Percentiles rank a stretch among this genome's conserved stretches.
These are phyloP conservation scores for Euwallacea similis DNA, from an alignment of 1,140 invertebrate species.

Conservation along the genomic window DNA sequence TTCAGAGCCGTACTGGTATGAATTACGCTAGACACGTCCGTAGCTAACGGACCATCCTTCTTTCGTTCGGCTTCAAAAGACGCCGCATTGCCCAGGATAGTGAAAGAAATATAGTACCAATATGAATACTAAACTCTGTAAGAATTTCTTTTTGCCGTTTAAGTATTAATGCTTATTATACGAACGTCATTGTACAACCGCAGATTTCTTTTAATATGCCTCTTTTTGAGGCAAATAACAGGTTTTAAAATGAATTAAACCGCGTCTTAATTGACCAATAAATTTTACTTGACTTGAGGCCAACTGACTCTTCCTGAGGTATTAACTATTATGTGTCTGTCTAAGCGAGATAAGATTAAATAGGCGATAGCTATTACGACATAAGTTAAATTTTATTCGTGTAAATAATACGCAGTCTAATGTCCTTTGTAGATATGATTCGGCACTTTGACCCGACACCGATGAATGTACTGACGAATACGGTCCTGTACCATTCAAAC, in stretches of 20 bases:
- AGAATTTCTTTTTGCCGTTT: slow-evolving; percentile 17
- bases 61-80: slow-evolving; percentile 35
- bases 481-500: too few relatives aligned
- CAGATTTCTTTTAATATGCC: slow-evolving; percentile 20
- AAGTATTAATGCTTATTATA: slow-evolving; percentile 10
- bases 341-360: too few relatives aligned
- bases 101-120: slow-evolving; percentile 35
- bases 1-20: slow-evolving; percentile 40
- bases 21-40: slow-evolving; percentile 40
- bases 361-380: too few relatives aligned
- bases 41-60: slow-evolving; percentile 37
- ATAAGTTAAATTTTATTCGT: too few relatives aligned
- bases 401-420: too few relatives aligned
- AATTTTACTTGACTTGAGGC: background rate
- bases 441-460: too few relatives aligned
- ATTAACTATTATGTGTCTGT: too few relatives aligned
- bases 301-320: too few relatives aligned
- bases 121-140: slow-evolving; percentile 32
- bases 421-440: too few relatives aligned
- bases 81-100: slow-evolving; percentile 28
- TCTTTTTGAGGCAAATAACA: slow-evolving; percentile 1
- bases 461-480: too few relatives aligned
- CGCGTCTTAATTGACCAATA: slow-evolving; percentile 20
- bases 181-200: slow-evolving; percentile 13
- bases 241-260: slow-evolving; percentile 10